These are phyloP conservation scores for Amblyopsis rosae DNA, from an alignment of 2,113 vertebrate species.

Conservation along the genomic window DNA sequence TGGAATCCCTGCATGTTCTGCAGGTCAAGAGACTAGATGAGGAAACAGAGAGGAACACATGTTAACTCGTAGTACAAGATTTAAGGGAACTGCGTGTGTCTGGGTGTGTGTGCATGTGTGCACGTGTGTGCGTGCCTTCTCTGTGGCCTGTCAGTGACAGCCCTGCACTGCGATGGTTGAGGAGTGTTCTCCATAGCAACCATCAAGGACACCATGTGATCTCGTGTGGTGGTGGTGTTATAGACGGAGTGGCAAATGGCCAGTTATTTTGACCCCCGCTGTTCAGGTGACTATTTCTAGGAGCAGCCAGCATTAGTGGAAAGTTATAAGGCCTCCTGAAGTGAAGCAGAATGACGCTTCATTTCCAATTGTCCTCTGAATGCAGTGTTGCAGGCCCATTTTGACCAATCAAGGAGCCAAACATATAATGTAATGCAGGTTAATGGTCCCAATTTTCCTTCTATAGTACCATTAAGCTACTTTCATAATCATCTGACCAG, in stretches of 20 bases:
- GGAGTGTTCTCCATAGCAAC: background rate
- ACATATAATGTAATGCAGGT: no score
- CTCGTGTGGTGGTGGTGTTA: background rate
- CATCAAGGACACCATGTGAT: background rate
- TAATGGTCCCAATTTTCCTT: no score
- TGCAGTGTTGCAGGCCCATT: no score
- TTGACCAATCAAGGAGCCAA: no score
- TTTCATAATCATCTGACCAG: no score
- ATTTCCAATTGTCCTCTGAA: no score
- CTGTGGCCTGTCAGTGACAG: no score
- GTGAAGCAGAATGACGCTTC: no score
- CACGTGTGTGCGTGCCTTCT: background rate
- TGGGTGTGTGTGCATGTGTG: background rate
- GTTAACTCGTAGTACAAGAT: slow-evolving; percentile 15
- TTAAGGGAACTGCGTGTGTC: background rate
- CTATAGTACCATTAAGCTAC: no score
- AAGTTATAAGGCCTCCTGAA: no score
- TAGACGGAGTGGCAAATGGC: background rate
- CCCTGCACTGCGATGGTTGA: background rate
- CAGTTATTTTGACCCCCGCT: background rate
- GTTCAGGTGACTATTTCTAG: background rate
- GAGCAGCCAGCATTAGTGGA: no score
- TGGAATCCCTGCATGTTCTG: slow-evolving; percentile 30
- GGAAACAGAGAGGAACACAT: slow-evolving; percentile 13
- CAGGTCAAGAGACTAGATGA: slow-evolving; percentile 20